phyloP scores from a whole-genome alignment of 2,113 vertebrate genomes.

The Ictidomys tridecemlineatus region DNA sequence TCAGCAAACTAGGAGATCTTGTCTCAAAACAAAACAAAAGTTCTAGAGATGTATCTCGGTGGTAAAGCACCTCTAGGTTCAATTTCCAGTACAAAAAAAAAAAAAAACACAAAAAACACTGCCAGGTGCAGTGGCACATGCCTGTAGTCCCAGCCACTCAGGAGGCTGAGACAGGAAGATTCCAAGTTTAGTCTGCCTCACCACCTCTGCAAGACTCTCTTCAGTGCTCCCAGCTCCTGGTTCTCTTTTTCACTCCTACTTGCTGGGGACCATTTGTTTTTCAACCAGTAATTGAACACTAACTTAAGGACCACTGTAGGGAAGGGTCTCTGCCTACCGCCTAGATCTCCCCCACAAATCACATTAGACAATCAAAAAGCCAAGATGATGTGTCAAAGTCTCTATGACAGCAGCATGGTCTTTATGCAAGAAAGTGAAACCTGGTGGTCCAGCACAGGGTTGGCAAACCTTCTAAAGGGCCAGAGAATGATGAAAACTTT shows the following conservation, averaged over 20 bases:
- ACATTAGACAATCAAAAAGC: not conserved
- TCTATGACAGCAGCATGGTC: not conserved
- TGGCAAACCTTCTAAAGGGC: too few relatives aligned
- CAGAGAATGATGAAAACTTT: not conserved
- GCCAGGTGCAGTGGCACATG: too few relatives aligned
- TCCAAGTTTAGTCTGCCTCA: too few relatives aligned
- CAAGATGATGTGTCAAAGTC: not conserved
- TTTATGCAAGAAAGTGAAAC: not conserved
- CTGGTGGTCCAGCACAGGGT: accelerated
- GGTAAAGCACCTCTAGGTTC: too few relatives aligned
- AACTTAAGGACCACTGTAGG: not conserved
- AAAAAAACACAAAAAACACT: too few relatives aligned
- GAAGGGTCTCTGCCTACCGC: not conserved
- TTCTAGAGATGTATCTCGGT: too few relatives aligned
- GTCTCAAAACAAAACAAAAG: too few relatives aligned
- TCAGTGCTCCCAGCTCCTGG: not conserved
- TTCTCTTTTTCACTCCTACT: not conserved
- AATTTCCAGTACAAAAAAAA: too few relatives aligned
- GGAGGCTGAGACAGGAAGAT: too few relatives aligned
- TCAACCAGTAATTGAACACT: accelerated
- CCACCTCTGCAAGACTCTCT: too few relatives aligned
- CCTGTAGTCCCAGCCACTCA: too few relatives aligned
- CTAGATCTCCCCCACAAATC: not conserved
- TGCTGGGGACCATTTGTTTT: not conserved
- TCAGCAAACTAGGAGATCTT: too few relatives aligned